These are phyloP conservation scores for Arothron firmamentum DNA, from an alignment of 2,113 vertebrate species.

Conservation along the genomic window DNA sequence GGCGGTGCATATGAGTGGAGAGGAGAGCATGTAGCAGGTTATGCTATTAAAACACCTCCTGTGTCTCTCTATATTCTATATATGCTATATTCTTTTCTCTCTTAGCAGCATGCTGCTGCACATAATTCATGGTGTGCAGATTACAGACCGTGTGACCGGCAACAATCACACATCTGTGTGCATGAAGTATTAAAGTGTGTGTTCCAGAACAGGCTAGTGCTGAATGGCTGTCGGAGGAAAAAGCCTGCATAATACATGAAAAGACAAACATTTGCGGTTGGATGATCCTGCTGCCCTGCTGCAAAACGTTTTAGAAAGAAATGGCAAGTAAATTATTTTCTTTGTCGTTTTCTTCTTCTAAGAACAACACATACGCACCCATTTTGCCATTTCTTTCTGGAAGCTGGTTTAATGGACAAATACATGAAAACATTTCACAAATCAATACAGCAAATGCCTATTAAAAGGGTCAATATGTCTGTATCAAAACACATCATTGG, in stretches of 20 bases:
- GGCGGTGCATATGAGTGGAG: not conserved
- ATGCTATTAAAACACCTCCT: not conserved
- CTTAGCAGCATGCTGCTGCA: not conserved
- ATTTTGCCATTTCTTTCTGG: no score
- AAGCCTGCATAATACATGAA: slow-evolving; percentile 59
- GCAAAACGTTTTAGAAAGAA: slow-evolving; percentile 25
- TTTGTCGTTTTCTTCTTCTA: no score
- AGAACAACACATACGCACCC: no score
- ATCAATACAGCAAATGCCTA: no score
- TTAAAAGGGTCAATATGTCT: no score
- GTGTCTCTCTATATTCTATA: not conserved
- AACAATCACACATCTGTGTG: not conserved
- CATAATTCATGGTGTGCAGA: no score
- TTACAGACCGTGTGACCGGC: no score
- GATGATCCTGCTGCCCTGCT: slow-evolving; percentile 56
- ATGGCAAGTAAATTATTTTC: no score
- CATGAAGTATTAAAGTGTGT: slow-evolving; percentile 2
- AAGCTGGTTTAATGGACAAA: not conserved
- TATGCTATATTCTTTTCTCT: no score
- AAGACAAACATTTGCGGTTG: slow-evolving; percentile 48
- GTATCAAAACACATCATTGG: no score
- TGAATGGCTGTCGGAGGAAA: slow-evolving; percentile 35
- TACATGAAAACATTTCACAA: no score
- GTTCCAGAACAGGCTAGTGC: slow-evolving; percentile 22
- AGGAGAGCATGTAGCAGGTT: not conserved